Conservation (phyloP, 2,113 vertebrate genomes). For the Taxidea taxus region DNA sequence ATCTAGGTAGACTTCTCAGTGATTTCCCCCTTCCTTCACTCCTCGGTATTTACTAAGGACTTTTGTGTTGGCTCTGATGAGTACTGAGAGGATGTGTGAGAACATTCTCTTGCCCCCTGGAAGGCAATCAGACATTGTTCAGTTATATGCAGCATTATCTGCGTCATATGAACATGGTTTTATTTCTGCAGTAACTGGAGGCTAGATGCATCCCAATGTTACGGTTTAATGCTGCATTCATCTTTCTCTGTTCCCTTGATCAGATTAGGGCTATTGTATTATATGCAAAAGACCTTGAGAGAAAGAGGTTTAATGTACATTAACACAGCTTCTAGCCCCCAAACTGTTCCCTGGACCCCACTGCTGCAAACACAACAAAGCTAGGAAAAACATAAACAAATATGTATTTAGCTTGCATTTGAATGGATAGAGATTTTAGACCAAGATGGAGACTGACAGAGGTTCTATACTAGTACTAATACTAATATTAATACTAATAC, state of each 20-base stretch:
- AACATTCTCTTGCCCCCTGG: not conserved
- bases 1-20: not conserved
- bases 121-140: not conserved
- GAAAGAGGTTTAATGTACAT: not conserved
- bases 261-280: slow-evolving; percentile 17
- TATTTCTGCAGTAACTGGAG: not conserved
- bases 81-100: not conserved
- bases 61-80: not conserved
- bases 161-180: not conserved
- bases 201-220: not conserved
- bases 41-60: not conserved
- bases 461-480: not conserved
- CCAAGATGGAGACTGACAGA: not conserved
- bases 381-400: not conserved
- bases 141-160: not conserved
- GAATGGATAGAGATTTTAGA: not conserved
- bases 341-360: not conserved
- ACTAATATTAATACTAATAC: not conserved
- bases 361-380: not conserved
- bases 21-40: not conserved
- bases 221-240: not conserved
- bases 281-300: not conserved
- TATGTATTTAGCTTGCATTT: not conserved
- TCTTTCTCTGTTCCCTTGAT: slow-evolving; percentile 14
- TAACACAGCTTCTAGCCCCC: not conserved